Evolutionary conservation across 2,888 invertebrate genomes (phyloP).

Genomic region (Ecdyonurus torrentis): DNA sequence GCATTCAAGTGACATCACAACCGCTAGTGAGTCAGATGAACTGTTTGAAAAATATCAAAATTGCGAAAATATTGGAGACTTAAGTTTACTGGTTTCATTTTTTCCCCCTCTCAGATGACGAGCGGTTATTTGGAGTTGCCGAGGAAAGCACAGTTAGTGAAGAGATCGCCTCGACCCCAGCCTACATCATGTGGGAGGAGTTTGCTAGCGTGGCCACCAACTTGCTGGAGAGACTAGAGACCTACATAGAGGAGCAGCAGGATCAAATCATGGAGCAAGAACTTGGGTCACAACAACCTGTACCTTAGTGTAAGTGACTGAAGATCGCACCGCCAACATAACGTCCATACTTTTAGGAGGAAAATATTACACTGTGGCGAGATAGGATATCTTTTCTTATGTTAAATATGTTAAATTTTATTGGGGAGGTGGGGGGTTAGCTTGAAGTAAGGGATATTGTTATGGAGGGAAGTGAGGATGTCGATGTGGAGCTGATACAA

Average conservation of each 20-base stretch:
- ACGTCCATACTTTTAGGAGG: not conserved
- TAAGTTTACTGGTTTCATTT: no score
- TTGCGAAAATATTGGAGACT: no score
- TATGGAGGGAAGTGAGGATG: no score
- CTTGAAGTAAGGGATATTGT: no score
- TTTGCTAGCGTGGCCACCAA: slow-evolving; percentile 58
- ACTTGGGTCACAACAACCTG: not conserved
- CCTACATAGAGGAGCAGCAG: slow-evolving; percentile 6
- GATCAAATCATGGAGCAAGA: not conserved
- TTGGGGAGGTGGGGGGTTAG: no score
- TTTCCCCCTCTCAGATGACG: slow-evolving; percentile 42
- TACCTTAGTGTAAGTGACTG: not conserved
- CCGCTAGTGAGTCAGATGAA: no score
- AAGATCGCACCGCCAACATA: not conserved
- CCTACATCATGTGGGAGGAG: slow-evolving; percentile 48
- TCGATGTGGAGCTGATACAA: no score
- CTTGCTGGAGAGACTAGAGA: slow-evolving; percentile 43
- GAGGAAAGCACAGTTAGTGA: slow-evolving; percentile 28
- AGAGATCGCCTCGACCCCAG: slow-evolving; percentile 25
- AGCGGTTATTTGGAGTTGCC: slow-evolving; percentile 32
- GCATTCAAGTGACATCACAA: no score
- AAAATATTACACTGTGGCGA: no score
- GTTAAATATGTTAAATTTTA: no score
- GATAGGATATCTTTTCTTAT: no score
- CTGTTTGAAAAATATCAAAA: no score